These are phyloP conservation scores for Ranitomeya imitator DNA, from an alignment of 2,113 vertebrate genomes.

Conservation along the genomic window DNA sequence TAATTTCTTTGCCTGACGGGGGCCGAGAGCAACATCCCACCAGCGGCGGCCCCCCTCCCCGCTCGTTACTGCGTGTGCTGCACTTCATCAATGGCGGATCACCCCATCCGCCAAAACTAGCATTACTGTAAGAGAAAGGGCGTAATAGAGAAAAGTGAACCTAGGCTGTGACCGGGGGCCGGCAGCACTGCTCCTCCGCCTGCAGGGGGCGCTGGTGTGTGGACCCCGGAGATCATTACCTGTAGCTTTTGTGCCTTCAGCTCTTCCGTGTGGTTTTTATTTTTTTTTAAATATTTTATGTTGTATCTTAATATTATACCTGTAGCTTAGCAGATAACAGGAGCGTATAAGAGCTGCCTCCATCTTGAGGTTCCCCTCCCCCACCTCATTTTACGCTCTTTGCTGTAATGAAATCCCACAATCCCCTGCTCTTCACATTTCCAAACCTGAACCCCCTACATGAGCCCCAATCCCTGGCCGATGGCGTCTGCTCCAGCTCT, in stretches of 20 bases:
- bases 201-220: neutral
- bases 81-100: constrained; percentile 29
- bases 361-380: neutral
- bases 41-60: neutral
- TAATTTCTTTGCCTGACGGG: neutral
- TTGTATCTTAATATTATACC: constrained; percentile 30
- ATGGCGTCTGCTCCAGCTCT: neutral
- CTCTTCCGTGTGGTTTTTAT: constrained; percentile 29
- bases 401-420: neutral
- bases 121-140: constrained; percentile 41
- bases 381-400: neutral
- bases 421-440: neutral
- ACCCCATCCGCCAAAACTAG: neutral
- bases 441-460: neutral
- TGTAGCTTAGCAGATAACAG: constrained; percentile 42
- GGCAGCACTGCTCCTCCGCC: neutral
- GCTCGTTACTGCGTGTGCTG: neutral
- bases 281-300: constrained; percentile 40
- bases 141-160: constrained; percentile 17
- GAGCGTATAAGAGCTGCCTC: constrained; percentile 21
- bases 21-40: neutral
- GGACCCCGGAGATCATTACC: neutral
- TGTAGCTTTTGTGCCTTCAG: constrained; percentile 53
- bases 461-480: neutral
- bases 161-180: neutral